Base-by-base conservation (phyloP, 2,797 vertebrate genomes). In the Sparidentex hasta region DNA sequence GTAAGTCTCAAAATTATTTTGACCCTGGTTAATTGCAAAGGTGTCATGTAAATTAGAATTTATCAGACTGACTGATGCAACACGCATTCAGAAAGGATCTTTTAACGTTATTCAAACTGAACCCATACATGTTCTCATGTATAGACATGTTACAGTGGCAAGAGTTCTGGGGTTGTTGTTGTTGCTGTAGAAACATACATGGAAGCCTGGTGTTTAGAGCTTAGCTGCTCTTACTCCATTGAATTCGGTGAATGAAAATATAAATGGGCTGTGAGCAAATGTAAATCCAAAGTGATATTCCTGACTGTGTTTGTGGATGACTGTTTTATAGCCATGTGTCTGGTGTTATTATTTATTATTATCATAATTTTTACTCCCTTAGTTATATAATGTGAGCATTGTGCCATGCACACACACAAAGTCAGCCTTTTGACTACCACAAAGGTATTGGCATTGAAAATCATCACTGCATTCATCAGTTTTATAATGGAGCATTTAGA, bases 381-480 rank as follows among this genome's bases (percentile, higher is more conserved):
- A 59, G 11, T 62, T 1, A 38, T 29, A 21, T 18, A 0, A 44
- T 47, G 6, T 21, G 13, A 29, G 0, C 50, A 29, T 46, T 54
- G 56, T 0, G 0, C 2, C 4, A 4, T 51, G 17, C 52, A n/a
- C 58, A n/a, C 58, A n/a, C 48, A 41, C 65, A 7, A 65, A 44
- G 55, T 25, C 21, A 11, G 11, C 7, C 11, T 65, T 78, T 51
- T 72, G 9, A 47, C 18, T 8, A 8, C 41, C 78, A 67, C 76
- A 61, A 74, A 72, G 20, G 61, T 55, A 29, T 65, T 50, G 3
- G 54, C 63, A 33, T 38, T 62, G 38, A 69, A 68, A 66, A 62
- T 62, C 11, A 43, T 59, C 7, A 7, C 62, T 33, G 17, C 21
- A 52, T 67, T 67, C 33, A 62, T 21, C 21, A 43, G 51, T 67